Conservation (phyloP, 2,888 invertebrate species). For the Ephialtes manifestator region DNA sequence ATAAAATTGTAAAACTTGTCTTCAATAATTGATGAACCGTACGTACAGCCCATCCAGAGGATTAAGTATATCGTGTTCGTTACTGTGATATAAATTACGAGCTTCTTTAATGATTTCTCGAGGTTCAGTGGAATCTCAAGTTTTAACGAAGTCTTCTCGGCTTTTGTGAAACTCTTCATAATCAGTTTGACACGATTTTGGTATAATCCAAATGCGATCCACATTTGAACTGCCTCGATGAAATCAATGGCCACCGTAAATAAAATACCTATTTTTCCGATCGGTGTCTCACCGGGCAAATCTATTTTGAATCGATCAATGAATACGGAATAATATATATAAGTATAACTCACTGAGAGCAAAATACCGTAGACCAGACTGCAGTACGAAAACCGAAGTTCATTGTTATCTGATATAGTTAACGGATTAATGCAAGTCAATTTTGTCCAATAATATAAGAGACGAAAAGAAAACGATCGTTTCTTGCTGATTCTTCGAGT, state of each 20-base stretch:
- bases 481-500: neutral
- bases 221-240: neutral
- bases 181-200: slow-evolving; percentile 25
- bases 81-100: slow-evolving; percentile 2
- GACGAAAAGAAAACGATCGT: neutral
- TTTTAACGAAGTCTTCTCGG: neutral
- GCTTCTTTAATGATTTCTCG: slow-evolving; percentile 4
- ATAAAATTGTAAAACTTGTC: neutral
- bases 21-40: neutral
- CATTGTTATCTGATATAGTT: neutral
- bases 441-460: slow-evolving; percentile 37
- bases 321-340: neutral
- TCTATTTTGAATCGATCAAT: neutral
- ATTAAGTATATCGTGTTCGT: neutral
- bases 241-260: neutral
- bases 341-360: neutral
- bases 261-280: neutral
- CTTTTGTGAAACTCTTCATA: neutral
- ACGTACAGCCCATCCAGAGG: neutral
- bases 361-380: slow-evolving; percentile 12
- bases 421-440: slow-evolving; percentile 34
- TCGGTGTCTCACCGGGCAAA: slow-evolving; percentile 7
- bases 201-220: slow-evolving; percentile 16
- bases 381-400: slow-evolving; percentile 6
- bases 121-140: slow-evolving; percentile 7